Conservation (phyloP, 2,113 vertebrate species). For the Puma concolor region DNA sequence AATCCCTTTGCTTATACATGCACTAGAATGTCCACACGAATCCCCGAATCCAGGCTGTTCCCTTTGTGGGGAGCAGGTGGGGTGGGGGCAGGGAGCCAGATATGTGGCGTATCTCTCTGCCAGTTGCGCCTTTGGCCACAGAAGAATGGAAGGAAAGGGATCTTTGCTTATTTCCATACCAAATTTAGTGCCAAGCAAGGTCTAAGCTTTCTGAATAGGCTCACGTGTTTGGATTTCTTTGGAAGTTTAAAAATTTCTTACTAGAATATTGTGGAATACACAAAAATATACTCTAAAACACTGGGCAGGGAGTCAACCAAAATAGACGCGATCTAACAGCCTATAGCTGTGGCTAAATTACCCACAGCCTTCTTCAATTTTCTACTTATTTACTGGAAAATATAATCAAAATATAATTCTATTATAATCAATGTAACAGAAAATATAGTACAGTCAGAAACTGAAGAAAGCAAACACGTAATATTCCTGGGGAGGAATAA, state of each 20-base stretch:
- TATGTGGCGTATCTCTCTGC: not conserved
- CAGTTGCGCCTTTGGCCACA: not conserved
- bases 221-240: not conserved
- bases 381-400: conserved; percentile 18
- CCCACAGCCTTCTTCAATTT: not conserved
- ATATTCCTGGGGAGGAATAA: not conserved
- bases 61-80: not conserved
- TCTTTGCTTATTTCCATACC: not conserved
- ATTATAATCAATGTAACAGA: not conserved
- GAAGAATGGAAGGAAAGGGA: not conserved
- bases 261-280: not conserved
- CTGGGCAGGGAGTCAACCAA: not conserved
- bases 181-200: not conserved
- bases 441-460: not conserved
- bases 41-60: not conserved
- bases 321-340: not conserved
- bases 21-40: not conserved
- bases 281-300: not conserved
- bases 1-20: not conserved
- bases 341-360: too few species aligned
- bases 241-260: not conserved
- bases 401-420: not conserved
- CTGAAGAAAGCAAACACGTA: not conserved
- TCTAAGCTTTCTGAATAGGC: not conserved
- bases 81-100: too few species aligned